Percentiles rank a stretch among this genome's conserved stretches.
Evolutionary conservation across 2,888 invertebrate species (phyloP).

Genomic region (Malthinus flaveolus): DNA sequence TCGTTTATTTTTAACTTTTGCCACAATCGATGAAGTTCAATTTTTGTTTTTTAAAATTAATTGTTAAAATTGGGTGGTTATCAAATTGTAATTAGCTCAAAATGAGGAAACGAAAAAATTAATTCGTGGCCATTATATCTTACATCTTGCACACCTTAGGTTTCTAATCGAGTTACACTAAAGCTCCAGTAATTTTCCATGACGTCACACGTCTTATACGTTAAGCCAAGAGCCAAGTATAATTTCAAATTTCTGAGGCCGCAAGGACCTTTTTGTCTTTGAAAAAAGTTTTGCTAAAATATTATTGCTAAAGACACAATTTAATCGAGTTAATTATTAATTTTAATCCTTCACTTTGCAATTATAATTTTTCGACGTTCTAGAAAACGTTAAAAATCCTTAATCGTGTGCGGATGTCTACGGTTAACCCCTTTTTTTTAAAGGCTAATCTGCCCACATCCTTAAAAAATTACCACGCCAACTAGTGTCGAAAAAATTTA

Average conservation of each 20-base stretch:
- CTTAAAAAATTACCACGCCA: background rate
- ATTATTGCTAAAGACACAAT: no score
- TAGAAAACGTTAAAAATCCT: no score
- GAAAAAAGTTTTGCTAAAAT: no score
- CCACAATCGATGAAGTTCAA: slow-evolving; percentile 1
- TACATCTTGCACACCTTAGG: slow-evolving; percentile 13
- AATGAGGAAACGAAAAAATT: background rate
- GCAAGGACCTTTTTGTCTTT: no score
- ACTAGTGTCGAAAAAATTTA: background rate
- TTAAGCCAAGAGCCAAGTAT: background rate
- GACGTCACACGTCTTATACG: slow-evolving; percentile 24
- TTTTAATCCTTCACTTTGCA: no score
- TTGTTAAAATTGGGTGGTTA: background rate
- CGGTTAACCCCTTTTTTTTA: background rate
- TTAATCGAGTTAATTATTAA: no score
- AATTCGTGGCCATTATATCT: background rate
- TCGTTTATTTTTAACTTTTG: slow-evolving; percentile 15
- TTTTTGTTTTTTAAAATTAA: background rate
- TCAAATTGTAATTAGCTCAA: slow-evolving; percentile 2
- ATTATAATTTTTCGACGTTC: no score
- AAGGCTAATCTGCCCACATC: no score
- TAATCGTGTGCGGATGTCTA: no score
- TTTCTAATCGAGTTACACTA: slow-evolving; percentile 10
- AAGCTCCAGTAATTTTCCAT: slow-evolving; percentile 22
- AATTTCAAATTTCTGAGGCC: no score